These are phyloP conservation scores for Cervus canadensis DNA, from an alignment of 2,113 vertebrate genomes.

Conservation along the genomic window DNA sequence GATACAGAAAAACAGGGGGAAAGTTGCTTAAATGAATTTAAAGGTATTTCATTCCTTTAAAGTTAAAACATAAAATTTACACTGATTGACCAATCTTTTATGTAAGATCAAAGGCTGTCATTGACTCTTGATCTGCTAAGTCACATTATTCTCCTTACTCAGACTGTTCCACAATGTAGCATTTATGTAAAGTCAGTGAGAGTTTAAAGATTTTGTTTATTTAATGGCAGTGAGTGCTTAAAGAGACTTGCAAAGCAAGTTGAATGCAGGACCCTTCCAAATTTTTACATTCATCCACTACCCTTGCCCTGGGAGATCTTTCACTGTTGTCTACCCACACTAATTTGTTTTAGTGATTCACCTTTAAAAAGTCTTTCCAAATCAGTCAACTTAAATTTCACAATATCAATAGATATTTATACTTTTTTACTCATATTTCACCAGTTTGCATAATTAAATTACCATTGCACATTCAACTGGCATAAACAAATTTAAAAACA, in stretches of 20 bases:
- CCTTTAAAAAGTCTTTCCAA: slow-evolving; percentile 33
- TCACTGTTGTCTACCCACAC: not conserved
- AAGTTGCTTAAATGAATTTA: not conserved
- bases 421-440: slow-evolving; percentile 31
- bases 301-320: not conserved
- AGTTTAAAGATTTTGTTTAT: slow-evolving; percentile 8
- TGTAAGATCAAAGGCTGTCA: not conserved
- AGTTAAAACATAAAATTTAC: slow-evolving; percentile 10
- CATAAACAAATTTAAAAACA: slow-evolving; percentile 50
- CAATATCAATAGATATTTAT: slow-evolving; percentile 1
- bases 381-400: slow-evolving; percentile 30
- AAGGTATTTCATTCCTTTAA: slow-evolving; percentile 6
- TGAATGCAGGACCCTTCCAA: not conserved
- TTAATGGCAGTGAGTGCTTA: not conserved
- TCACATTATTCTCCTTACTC: slow-evolving; percentile 3
- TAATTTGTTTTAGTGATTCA: slow-evolving; percentile 10
- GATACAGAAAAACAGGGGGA: not conserved
- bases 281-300: not conserved
- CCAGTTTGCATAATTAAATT: slow-evolving; percentile 52
- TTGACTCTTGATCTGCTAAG: not conserved
- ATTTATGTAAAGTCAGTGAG: not conserved
- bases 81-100: not conserved
- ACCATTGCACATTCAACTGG: not conserved
- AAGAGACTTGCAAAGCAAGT: not conserved
- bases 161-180: not conserved